Evolutionary conservation across 2,797 vertebrate species (phyloP), one percentile per base, ranked within the genome.

Genomic region (Mareca strepera): DNA sequence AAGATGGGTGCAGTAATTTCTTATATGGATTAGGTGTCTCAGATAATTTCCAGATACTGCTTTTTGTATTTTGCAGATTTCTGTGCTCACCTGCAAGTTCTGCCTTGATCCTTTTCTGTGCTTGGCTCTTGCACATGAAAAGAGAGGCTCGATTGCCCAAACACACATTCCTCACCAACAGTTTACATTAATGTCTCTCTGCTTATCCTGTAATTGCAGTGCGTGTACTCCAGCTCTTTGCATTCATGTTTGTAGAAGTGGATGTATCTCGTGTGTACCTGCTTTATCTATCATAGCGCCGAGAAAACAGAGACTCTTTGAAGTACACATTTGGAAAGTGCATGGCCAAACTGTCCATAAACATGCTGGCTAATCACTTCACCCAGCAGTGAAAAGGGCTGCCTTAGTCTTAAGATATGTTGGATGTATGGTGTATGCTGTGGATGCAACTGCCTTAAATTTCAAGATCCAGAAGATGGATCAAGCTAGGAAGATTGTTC

Each of bases 171-270:
- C 85, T 96, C 88, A 87, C 50, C 73, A 95, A 96, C 93, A 92
- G 95, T 93, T 96, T 97, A 96, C 70, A 90, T 95, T 96, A 97
- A 81, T 0, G 0, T 92, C 89, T 90, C 80, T 81, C 94, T 95
- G 58, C 86, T 95, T 94, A 96, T 86, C 83, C 94, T 83, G 56
- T 94, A 85, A 92, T 94, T 93, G 95, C 72, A 23, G 16, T 23
- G 37, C 39, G 43, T 20, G 50, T 81, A 26, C 41, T 84, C 82
- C 50, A 59, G 64, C 48, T 86, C 60, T 72, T 64, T 50, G 74
- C 79, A 59, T 86, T 84, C 55, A 1, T 33, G 74, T 82, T 94
- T 93, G 80, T 89, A 58, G 60, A 83, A 93, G 43, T 31, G 78
- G 83, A 81, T 86, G 76, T 78, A 88, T 67, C 83, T 96, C 31